Evolutionary conservation across 2,113 vertebrate genomes (phyloP), one percentile per base, ranked within the genome.

Genomic region (Pseudorectes ferrugineus): DNA sequence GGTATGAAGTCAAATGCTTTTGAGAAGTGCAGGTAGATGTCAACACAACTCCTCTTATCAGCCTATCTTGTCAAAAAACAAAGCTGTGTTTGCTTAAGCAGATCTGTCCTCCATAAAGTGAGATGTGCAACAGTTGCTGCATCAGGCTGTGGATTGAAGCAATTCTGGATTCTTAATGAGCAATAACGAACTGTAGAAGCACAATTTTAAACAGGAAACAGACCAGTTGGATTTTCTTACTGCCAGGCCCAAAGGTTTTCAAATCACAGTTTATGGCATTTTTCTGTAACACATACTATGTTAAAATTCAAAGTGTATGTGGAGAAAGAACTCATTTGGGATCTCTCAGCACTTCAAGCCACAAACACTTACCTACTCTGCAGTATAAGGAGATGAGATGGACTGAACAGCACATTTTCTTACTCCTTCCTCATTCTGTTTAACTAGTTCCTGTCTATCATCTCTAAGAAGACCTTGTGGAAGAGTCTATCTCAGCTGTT

Each of bases 31-130:
- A 88, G 86, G 87, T 82, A 94, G 77, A 85, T 94, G 58, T 89
- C 94, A 96, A 73, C 54, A 70, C 66, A 91, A 48, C 20, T 76
- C 33, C 48, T 92, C 20, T 96, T 89, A 85, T 72, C 66, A 88
- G 18, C 26, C 29, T 91, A 43, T 26, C 49, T 82, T 73, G 23
- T 58, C n/a, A 51, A 87, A 81, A 92, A 92, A 26, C 17, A 93
- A 78, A 71, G 58, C n/a, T 82, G 14, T 33, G 19, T 79, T 89
- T 91, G 29, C 66, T 87, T 82, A 61, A 92, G 66, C 14, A 85
- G 40, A 73, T 67, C 24, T 75, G 21, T 59, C 75, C 31, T 91
- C 70, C 68, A 14, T 16, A 20, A 85, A 38, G 17, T 40, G n/a
- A 65, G 24, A 31, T 49, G 38, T 46, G 29, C 42, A 91, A 52